Percentiles rank a stretch among this genome's conserved stretches.
Conservation (phyloP, 2,888 invertebrate species). For the Eurytoma adleriae region DNA sequence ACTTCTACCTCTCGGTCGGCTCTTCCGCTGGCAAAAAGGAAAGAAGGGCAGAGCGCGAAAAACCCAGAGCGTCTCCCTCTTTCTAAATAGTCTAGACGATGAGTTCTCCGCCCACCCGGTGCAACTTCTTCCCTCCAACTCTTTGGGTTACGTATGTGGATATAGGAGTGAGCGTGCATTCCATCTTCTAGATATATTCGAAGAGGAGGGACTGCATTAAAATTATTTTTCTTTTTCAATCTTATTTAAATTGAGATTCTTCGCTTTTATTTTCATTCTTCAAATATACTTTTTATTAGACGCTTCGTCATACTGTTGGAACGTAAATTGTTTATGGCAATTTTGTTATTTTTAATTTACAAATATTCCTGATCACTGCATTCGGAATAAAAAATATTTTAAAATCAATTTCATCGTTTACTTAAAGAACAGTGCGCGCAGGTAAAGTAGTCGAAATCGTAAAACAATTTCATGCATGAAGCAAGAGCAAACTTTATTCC, state of each 20-base stretch:
- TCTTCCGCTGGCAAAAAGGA: constrained; percentile 8
- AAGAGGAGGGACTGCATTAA: constrained; percentile 23
- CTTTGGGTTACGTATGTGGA: not conserved
- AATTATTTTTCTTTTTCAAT: constrained; percentile 15
- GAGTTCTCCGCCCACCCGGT: constrained; percentile 52
- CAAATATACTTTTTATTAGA: too few relatives aligned
- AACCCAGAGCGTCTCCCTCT: constrained; percentile 4
- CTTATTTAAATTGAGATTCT: constrained; percentile 25
- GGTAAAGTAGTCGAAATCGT: too few relatives aligned
- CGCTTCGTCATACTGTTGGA: too few relatives aligned
- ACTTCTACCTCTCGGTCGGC: constrained; percentile 33
- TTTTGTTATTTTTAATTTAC: too few relatives aligned
- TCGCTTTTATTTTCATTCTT: constrained; percentile 5
- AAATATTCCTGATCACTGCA: too few relatives aligned
- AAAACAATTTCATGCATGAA: too few relatives aligned
- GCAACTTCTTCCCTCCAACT: constrained; percentile 22
- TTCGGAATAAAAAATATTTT: too few relatives aligned
- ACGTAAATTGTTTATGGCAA: too few relatives aligned
- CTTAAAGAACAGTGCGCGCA: too few relatives aligned
- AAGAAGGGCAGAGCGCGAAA: constrained; percentile 31
- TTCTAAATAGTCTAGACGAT: constrained; percentile 58
- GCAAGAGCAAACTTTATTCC: too few relatives aligned
- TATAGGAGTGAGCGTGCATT: constrained; percentile 15
- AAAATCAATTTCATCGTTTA: too few relatives aligned
- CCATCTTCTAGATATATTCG: constrained; percentile 28